Evolutionary conservation across 2,797 vertebrate species (phyloP).

Genomic region (Rhinichthys osculus): DNA sequence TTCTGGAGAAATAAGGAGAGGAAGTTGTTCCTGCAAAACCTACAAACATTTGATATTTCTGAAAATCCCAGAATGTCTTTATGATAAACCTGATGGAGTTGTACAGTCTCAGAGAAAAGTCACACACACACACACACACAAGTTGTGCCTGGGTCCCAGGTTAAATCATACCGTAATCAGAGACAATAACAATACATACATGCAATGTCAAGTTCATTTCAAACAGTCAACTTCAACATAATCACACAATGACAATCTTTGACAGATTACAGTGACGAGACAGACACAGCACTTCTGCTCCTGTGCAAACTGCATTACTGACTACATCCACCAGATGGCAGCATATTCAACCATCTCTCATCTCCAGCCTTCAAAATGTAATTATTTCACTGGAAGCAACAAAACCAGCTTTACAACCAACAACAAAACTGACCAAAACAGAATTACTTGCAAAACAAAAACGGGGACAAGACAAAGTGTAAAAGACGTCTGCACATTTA

Average conservation of each 20-base stretch:
- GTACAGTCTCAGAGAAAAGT: not conserved
- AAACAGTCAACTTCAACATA: not conserved
- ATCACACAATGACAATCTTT: not conserved
- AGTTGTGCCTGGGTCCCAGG: not conserved
- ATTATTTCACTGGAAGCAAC: not conserved
- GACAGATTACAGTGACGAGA: not conserved
- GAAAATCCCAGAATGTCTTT: not conserved
- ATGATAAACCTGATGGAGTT: not conserved
- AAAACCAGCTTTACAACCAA: slow-evolving; percentile 5
- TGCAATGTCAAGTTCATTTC: not conserved
- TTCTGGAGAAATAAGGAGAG: not conserved
- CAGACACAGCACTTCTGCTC: not conserved
- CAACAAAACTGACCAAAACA: slow-evolving; percentile 5
- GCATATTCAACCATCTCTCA: slow-evolving; percentile 12
- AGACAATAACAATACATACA: not conserved
- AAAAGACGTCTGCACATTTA: not conserved
- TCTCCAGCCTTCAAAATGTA: not conserved
- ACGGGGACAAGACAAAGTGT: not conserved
- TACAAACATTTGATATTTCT: not conserved
- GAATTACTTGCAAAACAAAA: not conserved
- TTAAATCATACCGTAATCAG: not conserved
- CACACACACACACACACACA: too few species aligned
- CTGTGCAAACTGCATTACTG: slow-evolving; percentile 6
- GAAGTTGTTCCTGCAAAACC: not conserved
- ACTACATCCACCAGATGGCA: slow-evolving; percentile 50